Evolutionary conservation across 2,797 vertebrate genomes (phyloP).

Genomic region (Garrulus glandarius): DNA sequence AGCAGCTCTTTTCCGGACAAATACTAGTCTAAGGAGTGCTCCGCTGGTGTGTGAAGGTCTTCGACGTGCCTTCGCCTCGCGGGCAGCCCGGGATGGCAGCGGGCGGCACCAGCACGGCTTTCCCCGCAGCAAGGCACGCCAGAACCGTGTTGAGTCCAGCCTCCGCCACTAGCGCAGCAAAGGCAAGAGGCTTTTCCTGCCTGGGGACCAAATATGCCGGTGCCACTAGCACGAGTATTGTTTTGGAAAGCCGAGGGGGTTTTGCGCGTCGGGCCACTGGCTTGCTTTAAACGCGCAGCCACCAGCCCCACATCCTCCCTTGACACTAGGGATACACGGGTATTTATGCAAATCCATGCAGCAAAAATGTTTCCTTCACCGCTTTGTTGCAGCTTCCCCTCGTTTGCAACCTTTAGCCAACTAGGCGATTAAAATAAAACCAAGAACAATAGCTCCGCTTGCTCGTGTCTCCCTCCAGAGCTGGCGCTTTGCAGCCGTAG

Average conservation of each 20-base stretch:
- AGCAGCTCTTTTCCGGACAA: background rate
- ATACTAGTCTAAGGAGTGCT: background rate
- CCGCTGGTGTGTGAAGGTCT: background rate
- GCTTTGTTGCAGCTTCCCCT: background rate
- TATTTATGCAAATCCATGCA: constrained; percentile 70
- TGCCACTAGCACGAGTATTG: background rate
- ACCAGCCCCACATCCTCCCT: background rate
- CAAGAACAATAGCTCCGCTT: background rate
- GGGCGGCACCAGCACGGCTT: background rate
- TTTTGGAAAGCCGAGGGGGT: background rate
- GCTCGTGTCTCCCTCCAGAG: background rate
- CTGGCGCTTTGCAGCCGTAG: background rate
- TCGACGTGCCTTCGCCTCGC: fast-evolving
- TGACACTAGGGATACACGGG: background rate
- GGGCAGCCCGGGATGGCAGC: background rate
- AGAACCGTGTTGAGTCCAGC: no score
- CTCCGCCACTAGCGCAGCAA: background rate
- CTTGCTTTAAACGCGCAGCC: background rate
- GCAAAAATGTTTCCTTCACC: constrained; percentile 47
- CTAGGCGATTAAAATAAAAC: background rate
- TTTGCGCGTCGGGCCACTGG: background rate
- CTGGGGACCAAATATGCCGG: background rate
- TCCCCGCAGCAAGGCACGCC: background rate
- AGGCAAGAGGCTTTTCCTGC: background rate
- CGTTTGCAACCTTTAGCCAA: constrained; percentile 37